Conservation (phyloP, 2,888 invertebrate species). For the Archips xylosteana region DNA sequence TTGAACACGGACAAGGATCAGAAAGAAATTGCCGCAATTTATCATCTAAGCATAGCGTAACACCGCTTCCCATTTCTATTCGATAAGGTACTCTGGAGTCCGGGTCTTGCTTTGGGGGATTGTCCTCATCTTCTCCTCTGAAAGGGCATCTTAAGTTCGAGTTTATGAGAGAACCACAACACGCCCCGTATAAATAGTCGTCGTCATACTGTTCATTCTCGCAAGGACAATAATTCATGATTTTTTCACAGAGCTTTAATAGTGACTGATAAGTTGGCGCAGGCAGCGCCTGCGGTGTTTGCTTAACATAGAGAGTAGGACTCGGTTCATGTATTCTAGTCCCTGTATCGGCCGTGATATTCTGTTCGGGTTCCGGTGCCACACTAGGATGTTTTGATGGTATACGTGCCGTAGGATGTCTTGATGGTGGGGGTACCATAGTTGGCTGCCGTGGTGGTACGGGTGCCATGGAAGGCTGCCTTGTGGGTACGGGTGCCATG, state of each 20-base stretch:
- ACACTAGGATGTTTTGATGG: background rate
- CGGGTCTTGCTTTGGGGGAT: background rate
- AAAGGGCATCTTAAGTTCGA: background rate
- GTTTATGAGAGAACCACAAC: background rate
- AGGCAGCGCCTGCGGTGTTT: background rate
- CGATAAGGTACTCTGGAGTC: background rate
- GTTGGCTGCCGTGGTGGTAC: background rate
- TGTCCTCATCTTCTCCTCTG: background rate
- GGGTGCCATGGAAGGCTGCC: background rate
- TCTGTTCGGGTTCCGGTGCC: background rate
- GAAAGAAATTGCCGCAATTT: background rate
- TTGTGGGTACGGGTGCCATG: background rate
- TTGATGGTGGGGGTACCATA: background rate
- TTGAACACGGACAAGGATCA: constrained; percentile 1
- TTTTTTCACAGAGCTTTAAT: background rate
- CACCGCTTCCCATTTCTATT: background rate
- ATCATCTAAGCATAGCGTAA: background rate
- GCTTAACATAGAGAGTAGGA: background rate
- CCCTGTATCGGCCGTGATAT: background rate
- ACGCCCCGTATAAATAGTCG: background rate
- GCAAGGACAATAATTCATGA: constrained; percentile 3
- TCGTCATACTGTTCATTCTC: background rate
- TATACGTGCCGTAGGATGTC: background rate
- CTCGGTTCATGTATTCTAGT: background rate
- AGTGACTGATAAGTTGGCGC: background rate